These are phyloP conservation scores for Drosophila nasuta DNA, from an alignment of 1,140 invertebrate genomes.

Conservation along the genomic window DNA sequence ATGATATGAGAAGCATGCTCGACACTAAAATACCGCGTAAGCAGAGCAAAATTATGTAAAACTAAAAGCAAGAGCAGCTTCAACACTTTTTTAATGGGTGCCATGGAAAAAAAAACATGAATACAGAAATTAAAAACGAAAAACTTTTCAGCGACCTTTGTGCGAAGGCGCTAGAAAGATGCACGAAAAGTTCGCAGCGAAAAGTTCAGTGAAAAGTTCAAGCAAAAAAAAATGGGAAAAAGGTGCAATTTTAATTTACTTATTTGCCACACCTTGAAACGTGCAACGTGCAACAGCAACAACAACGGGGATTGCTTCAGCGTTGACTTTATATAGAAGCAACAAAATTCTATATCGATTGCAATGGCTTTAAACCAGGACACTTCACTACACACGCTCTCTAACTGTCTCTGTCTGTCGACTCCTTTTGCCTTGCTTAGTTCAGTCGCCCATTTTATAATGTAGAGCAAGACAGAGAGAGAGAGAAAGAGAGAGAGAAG, in stretches of 20 bases:
- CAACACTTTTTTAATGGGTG: not conserved
- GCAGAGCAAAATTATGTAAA: not conserved
- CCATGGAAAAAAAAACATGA: not conserved
- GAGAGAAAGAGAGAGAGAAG: conserved; percentile 7
- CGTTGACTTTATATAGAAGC: not conserved
- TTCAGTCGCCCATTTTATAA: conserved; percentile 60
- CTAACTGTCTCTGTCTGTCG: no score
- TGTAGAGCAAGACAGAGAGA: conserved; percentile 36
- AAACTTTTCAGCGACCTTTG: conserved; percentile 71
- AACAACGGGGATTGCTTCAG: not conserved
- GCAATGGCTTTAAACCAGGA: not conserved
- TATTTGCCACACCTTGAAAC: conserved; percentile 49
- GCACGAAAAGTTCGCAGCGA: conserved; percentile 58
- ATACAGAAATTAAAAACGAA: conserved; percentile 16
- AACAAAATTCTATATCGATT: not conserved
- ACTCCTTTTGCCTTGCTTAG: conserved; percentile 9
- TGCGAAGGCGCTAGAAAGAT: conserved; percentile 24
- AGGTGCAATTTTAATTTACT: conserved; percentile 66
- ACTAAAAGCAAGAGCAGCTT: no score
- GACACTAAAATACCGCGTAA: no score
- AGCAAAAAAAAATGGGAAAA: conserved; percentile 18
- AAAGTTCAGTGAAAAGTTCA: conserved; percentile 70
- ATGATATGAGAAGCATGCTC: not conserved
- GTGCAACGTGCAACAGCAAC: conserved; percentile 2
- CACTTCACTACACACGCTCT: not conserved